Evolutionary conservation across 2,888 invertebrate species (phyloP), one percentile per base, ranked within the genome.

Genomic region (Diploptera punctata): DNA sequence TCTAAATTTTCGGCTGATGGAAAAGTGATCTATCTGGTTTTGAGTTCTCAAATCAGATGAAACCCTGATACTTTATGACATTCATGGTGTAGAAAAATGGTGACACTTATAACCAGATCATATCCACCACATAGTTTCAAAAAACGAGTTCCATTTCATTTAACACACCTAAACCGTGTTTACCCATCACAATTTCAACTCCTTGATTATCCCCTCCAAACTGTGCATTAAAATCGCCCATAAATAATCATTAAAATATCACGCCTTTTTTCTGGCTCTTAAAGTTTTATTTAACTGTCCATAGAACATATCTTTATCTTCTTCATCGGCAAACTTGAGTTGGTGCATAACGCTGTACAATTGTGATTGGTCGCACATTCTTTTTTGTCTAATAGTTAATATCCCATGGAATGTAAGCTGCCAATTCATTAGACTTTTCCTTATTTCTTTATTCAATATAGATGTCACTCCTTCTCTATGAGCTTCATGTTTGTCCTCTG

Each of bases 271-370:
- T 13, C 7, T 49, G n/a, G 49, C n/a, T 49, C 49, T 49, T 49
- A 49, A 49, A n/a, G 49, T 49, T 49, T 49, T 49, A 49, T 49
- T 49, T 49, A 49, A n/a, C 19, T 49, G 49, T 49, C n/a, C 49
- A 49, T 49, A 49, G n/a, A 49, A 49, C 49, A 13, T 49, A 49
- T 49, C 49, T 49, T 49, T 49, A 5, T 18, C 19, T 5, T 49
- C 19, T 49, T 49, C 49, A 49, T 49, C n/a, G 49, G 49, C 49
- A 49, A 49, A n/a, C 49, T 49, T 49, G 10, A 49, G 49, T 49
- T 49, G 49, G 49, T 49, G n/a, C n/a, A n/a, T 49, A 49, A n/a
- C 19, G n/a, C n/a, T 49, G n/a, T 13, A 13, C 19, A 49, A 49
- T n/a, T 49, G 49, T 49, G n/a, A 49, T n/a, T 13, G 49, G 49